Evolutionary conservation across 2,888 invertebrate species (phyloP).

Genomic region (Conomelus anceps): DNA sequence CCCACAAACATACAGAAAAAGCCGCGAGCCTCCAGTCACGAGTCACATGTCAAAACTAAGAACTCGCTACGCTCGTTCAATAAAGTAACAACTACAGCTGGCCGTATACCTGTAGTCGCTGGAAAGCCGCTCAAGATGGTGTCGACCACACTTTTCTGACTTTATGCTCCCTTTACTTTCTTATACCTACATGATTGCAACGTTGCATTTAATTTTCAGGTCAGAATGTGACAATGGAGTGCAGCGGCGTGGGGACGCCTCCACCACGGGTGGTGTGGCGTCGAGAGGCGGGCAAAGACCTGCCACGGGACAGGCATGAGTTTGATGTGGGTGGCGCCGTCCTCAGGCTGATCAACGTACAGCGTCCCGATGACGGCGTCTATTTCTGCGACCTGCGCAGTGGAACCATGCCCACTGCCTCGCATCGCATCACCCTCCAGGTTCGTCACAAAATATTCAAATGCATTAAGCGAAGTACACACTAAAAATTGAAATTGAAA

Average conservation of each 20-base stretch:
- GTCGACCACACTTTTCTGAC: too few species aligned
- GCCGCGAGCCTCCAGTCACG: too few species aligned
- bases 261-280: slow-evolving; percentile 60
- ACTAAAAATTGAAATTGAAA: too few species aligned
- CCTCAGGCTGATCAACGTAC: slow-evolving; percentile 53
- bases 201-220: slow-evolving; percentile 41
- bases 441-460: slow-evolving; percentile 40
- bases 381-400: slow-evolving; percentile 72
- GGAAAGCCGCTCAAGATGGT: too few species aligned
- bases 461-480: not conserved
- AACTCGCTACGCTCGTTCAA: too few species aligned
- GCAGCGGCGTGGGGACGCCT: slow-evolving; percentile 62
- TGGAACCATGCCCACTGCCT: slow-evolving; percentile 47
- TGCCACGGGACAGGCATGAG: slow-evolving; percentile 48
- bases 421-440: slow-evolving; percentile 45
- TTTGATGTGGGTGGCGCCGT: slow-evolving; percentile 44
- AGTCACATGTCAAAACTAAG: too few species aligned
- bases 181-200: not conserved
- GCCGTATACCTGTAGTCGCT: too few species aligned
- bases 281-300: slow-evolving; percentile 41
- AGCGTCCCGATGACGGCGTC: slow-evolving; percentile 60
- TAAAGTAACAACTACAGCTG: too few species aligned
- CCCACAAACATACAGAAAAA: too few species aligned
- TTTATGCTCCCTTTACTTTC: too few species aligned
- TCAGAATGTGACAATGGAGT: slow-evolving; percentile 61